phyloP scores from a whole-genome alignment of 2,888 invertebrate genomes.

The Polydesmus complanatus region DNA sequence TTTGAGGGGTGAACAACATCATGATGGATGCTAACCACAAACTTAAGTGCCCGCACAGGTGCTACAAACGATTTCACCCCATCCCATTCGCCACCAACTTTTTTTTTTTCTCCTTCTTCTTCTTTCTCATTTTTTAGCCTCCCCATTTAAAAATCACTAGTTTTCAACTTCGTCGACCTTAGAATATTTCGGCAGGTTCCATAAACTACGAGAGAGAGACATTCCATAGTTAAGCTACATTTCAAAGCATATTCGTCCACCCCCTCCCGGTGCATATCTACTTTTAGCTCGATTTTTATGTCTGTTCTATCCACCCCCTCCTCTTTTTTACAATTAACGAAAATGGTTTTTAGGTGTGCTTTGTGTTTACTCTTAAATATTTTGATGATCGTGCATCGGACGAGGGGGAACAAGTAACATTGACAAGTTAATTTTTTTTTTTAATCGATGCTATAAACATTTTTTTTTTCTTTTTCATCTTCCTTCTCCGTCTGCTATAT shows the following conservation, averaged over 20 bases:
- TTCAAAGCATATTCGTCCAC: too few species aligned
- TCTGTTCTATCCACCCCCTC: neutral
- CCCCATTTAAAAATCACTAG: neutral
- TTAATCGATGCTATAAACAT: too few species aligned
- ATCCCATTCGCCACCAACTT: neutral
- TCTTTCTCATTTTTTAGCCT: neutral
- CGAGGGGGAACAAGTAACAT: neutral
- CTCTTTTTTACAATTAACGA: neutral
- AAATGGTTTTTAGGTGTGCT: neutral
- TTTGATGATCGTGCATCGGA: neutral
- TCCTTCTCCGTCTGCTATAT: too few species aligned
- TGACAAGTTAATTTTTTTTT: neutral
- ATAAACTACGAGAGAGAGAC: neutral
- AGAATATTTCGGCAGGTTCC: neutral
- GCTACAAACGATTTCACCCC: neutral
- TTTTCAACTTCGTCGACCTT: neutral
- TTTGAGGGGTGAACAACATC: neutral
- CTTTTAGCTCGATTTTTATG: neutral
- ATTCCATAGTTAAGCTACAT: too few species aligned
- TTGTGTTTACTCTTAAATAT: neutral
- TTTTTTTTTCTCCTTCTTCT: neutral
- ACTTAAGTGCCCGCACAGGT: neutral
- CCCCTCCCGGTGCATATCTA: too few species aligned
- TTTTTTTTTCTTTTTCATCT: too few species aligned
- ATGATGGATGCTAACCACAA: neutral